Evolutionary conservation across 2,888 invertebrate species (phyloP).

Genomic region (Meandrusa payeni): DNA sequence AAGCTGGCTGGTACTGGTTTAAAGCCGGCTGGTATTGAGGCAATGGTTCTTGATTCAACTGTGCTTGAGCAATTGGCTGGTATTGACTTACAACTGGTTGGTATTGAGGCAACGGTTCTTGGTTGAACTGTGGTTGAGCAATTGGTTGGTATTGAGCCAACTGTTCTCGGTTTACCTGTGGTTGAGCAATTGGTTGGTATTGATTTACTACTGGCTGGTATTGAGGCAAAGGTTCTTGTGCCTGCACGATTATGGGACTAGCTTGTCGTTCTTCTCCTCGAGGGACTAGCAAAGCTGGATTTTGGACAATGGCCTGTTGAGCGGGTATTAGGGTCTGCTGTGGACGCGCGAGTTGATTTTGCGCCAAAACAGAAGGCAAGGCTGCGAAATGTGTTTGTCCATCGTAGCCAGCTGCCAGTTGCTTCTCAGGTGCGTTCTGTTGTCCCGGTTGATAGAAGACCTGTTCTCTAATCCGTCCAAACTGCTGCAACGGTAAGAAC

Average conservation of each 20-base stretch:
- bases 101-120: slow-evolving; percentile 36
- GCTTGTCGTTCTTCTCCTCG: slow-evolving; percentile 33
- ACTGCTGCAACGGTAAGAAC: slow-evolving; percentile 50
- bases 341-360: slow-evolving; percentile 42
- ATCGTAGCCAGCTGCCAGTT: slow-evolving; percentile 49
- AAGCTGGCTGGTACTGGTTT: slow-evolving; percentile 32
- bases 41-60: slow-evolving; percentile 30
- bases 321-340: slow-evolving; percentile 33
- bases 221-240: slow-evolving; percentile 34
- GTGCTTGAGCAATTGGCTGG: slow-evolving; percentile 28
- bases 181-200: slow-evolving; percentile 21
- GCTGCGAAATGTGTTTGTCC: slow-evolving; percentile 64
- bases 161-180: slow-evolving; percentile 29
- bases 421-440: slow-evolving; percentile 41
- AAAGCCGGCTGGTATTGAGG: slow-evolving; percentile 37
- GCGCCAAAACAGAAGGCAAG: slow-evolving; percentile 60
- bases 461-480: slow-evolving; percentile 48
- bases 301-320: slow-evolving; percentile 40
- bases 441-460: slow-evolving; percentile 47
- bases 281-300: slow-evolving; percentile 42
- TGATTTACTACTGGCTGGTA: slow-evolving; percentile 34
- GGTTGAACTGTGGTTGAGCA: slow-evolving; percentile 20
- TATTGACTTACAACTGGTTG: slow-evolving; percentile 35
- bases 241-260: slow-evolving; percentile 28
- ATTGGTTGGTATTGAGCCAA: slow-evolving; percentile 34